These are phyloP conservation scores for Periophthalmus modestus DNA, from an alignment of 2,113 vertebrate species.

Conservation along the genomic window DNA sequence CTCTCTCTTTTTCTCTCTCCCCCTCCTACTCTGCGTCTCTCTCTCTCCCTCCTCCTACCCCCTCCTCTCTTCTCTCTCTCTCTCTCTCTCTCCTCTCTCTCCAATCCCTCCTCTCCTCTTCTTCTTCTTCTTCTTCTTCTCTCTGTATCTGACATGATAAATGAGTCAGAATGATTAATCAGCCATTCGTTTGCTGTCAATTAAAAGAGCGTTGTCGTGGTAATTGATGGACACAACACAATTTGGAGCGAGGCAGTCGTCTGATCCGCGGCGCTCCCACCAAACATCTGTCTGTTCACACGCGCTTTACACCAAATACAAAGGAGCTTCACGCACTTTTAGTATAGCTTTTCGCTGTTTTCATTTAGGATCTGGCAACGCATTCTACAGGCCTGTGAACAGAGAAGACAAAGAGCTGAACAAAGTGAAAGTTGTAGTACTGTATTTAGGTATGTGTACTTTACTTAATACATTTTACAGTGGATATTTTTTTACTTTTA, in stretches of 20 bases:
- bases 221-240: constrained; percentile 12
- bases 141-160: neutral
- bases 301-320: too few species aligned
- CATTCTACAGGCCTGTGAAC: too few species aligned
- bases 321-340: too few species aligned
- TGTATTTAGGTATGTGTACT: too few species aligned
- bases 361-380: too few species aligned
- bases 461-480: too few species aligned
- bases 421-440: too few species aligned
- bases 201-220: neutral
- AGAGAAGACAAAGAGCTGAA: too few species aligned
- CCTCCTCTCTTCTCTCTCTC: neutral
- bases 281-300: neutral
- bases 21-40: neutral
- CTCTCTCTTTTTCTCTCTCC: too few species aligned
- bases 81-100: neutral
- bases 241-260: neutral
- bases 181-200: constrained; percentile 2
- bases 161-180: constrained; percentile 9
- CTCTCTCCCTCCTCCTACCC: neutral
- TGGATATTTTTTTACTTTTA: too few species aligned
- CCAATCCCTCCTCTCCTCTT: neutral
- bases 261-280: neutral
- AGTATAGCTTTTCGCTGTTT: too few species aligned
- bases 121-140: neutral